Conservation (phyloP, 2,113 vertebrate species). For the Mionectes macconnelli region DNA sequence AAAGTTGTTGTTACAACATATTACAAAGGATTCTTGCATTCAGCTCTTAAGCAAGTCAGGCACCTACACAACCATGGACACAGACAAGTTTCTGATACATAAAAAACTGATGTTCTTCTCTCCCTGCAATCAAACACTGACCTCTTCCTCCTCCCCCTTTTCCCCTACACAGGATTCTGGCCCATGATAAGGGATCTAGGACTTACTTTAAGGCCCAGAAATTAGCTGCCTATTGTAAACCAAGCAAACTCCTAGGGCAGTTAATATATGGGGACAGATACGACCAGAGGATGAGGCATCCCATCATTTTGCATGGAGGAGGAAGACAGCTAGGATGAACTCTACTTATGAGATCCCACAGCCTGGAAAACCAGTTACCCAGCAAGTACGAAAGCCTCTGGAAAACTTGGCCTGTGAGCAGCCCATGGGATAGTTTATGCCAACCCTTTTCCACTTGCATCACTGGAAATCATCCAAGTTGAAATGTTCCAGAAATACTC, state of each 20-base stretch:
- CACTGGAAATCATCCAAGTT: background rate
- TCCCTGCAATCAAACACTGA: background rate
- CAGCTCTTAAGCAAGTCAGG: background rate
- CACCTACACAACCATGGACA: background rate
- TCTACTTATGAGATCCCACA: background rate
- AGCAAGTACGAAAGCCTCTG: background rate
- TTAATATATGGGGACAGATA: background rate
- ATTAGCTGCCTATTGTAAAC: background rate
- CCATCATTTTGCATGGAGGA: background rate
- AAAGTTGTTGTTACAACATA: background rate
- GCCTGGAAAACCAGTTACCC: background rate
- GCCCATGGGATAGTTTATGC: background rate
- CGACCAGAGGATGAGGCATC: background rate
- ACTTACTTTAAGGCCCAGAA: background rate
- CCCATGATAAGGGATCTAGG: background rate
- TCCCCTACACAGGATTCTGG: background rate
- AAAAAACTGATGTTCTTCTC: background rate
- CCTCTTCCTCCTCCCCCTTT: background rate
- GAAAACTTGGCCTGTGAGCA: background rate
- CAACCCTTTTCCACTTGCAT: background rate
- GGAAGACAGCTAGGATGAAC: background rate
- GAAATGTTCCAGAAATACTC: background rate
- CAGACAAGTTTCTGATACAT: background rate
- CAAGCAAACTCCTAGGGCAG: background rate
- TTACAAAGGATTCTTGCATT: background rate